These are phyloP conservation scores for Cydia pomonella DNA, from an alignment of 1,140 invertebrate genomes.

Conservation along the genomic window DNA sequence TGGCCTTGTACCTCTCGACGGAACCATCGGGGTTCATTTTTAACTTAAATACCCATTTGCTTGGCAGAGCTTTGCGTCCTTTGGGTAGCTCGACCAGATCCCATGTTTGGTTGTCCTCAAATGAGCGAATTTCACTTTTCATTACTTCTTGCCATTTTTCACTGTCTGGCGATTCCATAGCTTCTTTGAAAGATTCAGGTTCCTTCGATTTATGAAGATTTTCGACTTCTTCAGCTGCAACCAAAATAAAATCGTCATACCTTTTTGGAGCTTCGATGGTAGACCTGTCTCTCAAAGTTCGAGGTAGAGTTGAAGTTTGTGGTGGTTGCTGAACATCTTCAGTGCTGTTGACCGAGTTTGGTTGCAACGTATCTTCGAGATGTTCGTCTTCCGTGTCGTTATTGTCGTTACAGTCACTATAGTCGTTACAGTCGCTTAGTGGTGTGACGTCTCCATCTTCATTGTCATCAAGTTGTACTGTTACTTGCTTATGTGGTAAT, in stretches of 20 bases:
- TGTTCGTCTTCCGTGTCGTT: too few species aligned
- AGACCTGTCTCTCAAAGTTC: constrained; percentile 23
- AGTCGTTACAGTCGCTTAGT: too few species aligned
- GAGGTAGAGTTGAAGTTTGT: not conserved
- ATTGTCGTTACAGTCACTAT: too few species aligned
- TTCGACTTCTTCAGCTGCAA: constrained; percentile 26
- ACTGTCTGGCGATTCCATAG: constrained; percentile 29
- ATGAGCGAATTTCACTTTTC: constrained; percentile 40
- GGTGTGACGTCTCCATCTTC: too few species aligned
- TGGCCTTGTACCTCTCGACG: constrained; percentile 62
- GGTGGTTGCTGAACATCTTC: too few species aligned
- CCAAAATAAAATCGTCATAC: constrained; percentile 31
- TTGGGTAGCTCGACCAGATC: constrained; percentile 46
- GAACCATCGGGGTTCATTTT: constrained; percentile 54
- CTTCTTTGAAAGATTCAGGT: constrained; percentile 29
- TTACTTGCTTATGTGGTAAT: too few species aligned
- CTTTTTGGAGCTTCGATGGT: constrained; percentile 2
- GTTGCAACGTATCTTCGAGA: too few species aligned
- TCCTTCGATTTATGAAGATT: constrained; percentile 17
- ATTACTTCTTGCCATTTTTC: constrained; percentile 43
- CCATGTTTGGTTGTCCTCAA: constrained; percentile 42
- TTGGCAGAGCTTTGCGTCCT: constrained; percentile 48
- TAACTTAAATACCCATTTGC: constrained; percentile 64
- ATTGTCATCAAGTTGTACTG: too few species aligned
- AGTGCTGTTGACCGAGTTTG: too few species aligned